Percentiles rank a stretch among this genome's conserved stretches.
These are phyloP conservation scores for Euborellia annulipes DNA, from an alignment of 1,140 invertebrate genomes.

Conservation along the genomic window DNA sequence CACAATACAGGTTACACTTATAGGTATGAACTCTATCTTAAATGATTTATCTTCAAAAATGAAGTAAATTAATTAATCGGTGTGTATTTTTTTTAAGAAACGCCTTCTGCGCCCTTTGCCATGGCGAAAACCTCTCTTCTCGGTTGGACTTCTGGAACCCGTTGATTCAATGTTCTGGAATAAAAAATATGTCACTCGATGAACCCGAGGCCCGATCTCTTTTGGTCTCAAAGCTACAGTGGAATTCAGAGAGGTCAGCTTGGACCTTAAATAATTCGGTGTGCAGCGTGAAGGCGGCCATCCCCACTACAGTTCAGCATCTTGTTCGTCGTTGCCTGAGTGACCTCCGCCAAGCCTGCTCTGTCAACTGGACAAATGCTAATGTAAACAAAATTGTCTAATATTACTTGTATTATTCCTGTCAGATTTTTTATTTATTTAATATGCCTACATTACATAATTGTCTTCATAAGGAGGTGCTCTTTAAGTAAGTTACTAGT, in stretches of 20 bases:
- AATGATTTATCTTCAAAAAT: too few species aligned
- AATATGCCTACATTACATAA: too few species aligned
- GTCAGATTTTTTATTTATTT: too few species aligned
- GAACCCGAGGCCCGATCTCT: constrained; percentile 5
- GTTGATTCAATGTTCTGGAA: constrained; percentile 25
- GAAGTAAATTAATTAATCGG: too few species aligned
- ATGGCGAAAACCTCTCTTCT: constrained; percentile 22
- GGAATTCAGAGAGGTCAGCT: neutral
- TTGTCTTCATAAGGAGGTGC: too few species aligned
- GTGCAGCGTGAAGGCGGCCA: constrained; percentile 17
- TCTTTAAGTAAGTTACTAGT: too few species aligned
- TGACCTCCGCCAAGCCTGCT: constrained; percentile 20
- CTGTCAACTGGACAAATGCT: constrained; percentile 22
- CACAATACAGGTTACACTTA: constrained; percentile 30
- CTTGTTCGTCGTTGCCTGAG: constrained; percentile 18
- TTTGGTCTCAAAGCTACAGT: neutral
- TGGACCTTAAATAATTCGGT: constrained; percentile 8
- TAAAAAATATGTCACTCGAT: constrained; percentile 13
- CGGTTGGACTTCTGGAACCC: constrained; percentile 27
- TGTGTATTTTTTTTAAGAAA: constrained; percentile 22
- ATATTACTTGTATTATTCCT: too few species aligned
- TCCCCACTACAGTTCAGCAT: constrained; percentile 14
- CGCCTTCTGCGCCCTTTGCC: constrained; percentile 37
- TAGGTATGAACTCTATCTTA: constrained; percentile 11
- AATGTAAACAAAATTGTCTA: too few species aligned